phyloP scores from a whole-genome alignment of 1,140 invertebrate genomes.

The Mya arenaria region DNA sequence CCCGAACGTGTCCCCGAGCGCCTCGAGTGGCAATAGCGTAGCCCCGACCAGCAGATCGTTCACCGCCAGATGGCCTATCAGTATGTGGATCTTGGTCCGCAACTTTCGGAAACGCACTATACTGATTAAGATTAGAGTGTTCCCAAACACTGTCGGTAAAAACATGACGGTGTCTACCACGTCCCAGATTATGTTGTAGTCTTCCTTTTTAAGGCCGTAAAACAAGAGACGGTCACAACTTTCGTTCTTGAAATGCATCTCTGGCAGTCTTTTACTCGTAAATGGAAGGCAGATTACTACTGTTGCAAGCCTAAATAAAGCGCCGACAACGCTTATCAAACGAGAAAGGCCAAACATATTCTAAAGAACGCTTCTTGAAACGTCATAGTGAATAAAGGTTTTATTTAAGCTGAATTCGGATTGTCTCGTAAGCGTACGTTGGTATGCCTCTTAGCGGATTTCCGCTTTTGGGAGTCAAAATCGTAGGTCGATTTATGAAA shows the following conservation, averaged over 20 bases:
- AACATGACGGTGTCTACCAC: not conserved
- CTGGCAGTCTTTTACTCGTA: too few relatives aligned
- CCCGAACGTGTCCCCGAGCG: not conserved
- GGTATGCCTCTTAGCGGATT: too few relatives aligned
- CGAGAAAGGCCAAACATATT: too few relatives aligned
- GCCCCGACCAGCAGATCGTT: conserved; percentile 11
- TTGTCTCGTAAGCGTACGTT: too few relatives aligned
- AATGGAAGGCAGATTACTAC: too few relatives aligned
- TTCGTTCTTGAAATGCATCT: conserved; percentile 21
- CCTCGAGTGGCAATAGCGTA: not conserved
- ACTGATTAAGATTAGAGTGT: not conserved
- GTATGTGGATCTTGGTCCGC: conserved; percentile 6
- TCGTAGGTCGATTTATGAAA: too few relatives aligned
- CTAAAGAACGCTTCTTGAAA: too few relatives aligned
- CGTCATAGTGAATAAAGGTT: too few relatives aligned
- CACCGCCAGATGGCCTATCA: conserved; percentile 3
- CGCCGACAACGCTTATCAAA: too few relatives aligned
- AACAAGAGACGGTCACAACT: conserved; percentile 14
- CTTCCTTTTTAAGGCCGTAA: not conserved
- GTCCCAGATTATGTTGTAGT: conserved; percentile 9
- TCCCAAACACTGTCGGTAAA: conserved; percentile 19
- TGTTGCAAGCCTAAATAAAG: too few relatives aligned
- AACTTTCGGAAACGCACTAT: not conserved
- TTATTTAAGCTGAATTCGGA: too few relatives aligned
- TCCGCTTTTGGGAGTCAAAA: too few relatives aligned